Conservation (phyloP, 1,140 invertebrate species). For the Leptonema lineaticorne region DNA sequence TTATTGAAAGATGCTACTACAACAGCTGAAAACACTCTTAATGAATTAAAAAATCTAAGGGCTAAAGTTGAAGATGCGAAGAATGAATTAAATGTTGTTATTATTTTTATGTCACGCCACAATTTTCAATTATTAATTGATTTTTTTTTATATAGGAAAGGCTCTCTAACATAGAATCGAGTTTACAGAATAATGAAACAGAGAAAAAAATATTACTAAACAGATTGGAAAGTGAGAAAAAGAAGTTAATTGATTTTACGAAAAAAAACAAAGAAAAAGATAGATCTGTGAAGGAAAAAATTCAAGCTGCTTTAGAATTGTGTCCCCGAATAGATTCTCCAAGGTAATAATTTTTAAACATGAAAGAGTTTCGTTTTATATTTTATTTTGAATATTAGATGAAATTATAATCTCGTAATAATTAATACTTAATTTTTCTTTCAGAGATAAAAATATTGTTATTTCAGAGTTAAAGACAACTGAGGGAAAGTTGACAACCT, state of each 20-base stretch:
- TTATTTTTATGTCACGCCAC: neutral
- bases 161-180: conserved; percentile 47
- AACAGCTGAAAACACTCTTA: conserved; percentile 20
- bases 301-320: conserved; percentile 45
- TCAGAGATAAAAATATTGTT: conserved; percentile 45
- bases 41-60: conserved; percentile 13
- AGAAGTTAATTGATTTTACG: conserved; percentile 45
- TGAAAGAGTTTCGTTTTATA: neutral
- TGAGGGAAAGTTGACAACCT: conserved; percentile 46
- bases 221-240: conserved; percentile 45
- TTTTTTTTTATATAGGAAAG: conserved; percentile 44
- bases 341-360: conserved; percentile 45
- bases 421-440: conserved; percentile 1
- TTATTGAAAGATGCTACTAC: conserved; percentile 10
- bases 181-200: conserved; percentile 44
- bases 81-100: conserved; percentile 27
- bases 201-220: conserved; percentile 41
- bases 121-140: conserved; percentile 14
- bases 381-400: neutral
- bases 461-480: conserved; percentile 46
- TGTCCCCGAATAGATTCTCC: conserved; percentile 51
- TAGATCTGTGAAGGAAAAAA: conserved; percentile 43
- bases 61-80: conserved; percentile 6
- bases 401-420: neutral
- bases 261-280: conserved; percentile 47